Conservation (phyloP, 2,888 invertebrate genomes). For the Platerodrilus igneus region DNA sequence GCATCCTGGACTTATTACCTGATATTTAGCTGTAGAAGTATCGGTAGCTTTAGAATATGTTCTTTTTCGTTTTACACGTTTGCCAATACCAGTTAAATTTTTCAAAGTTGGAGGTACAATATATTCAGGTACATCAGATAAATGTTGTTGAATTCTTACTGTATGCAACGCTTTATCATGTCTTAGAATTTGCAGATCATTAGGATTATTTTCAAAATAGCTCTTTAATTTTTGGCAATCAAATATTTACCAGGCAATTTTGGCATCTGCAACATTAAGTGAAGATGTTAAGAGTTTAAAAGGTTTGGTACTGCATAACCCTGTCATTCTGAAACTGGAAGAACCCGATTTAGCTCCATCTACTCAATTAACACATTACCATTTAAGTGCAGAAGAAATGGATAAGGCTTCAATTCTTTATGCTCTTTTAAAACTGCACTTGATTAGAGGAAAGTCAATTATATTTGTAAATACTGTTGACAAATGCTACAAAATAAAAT, state of each 20-base stretch:
- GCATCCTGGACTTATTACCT: no score
- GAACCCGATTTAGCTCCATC: conserved; percentile 89
- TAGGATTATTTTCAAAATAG: conserved; percentile 89
- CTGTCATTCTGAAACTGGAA: conserved; percentile 88
- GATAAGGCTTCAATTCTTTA: conserved; percentile 95
- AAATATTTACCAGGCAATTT: conserved; percentile 82
- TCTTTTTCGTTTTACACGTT: conserved; percentile 30
- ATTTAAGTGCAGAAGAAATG: conserved; percentile 84
- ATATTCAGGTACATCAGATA: conserved; percentile 91
- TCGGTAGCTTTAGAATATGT: conserved; percentile 33
- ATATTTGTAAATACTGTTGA: conserved; percentile 97
- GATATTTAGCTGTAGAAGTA: conserved; percentile 32
- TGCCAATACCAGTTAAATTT: conserved; percentile 54
- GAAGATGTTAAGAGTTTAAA: conserved; percentile 89
- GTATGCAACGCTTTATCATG: conserved; percentile 84
- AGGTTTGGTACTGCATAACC: conserved; percentile 89
- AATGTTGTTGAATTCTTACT: conserved; percentile 75
- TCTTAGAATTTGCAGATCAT: conserved; percentile 77
- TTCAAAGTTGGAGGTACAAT: conserved; percentile 76
- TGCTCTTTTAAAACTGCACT: conserved; percentile 83
- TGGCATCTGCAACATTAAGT: conserved; percentile 95
- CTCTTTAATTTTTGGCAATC: conserved; percentile 74
- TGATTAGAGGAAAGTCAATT: conserved; percentile 92
- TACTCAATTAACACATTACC: conserved; percentile 84
- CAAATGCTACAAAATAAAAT: conserved; percentile 91